A percentile compares a stretch with the other conserved stretches of the same genome.
Evolutionary conservation across 1,140 invertebrate species (phyloP).

Genomic region (Penaeus indicus): DNA sequence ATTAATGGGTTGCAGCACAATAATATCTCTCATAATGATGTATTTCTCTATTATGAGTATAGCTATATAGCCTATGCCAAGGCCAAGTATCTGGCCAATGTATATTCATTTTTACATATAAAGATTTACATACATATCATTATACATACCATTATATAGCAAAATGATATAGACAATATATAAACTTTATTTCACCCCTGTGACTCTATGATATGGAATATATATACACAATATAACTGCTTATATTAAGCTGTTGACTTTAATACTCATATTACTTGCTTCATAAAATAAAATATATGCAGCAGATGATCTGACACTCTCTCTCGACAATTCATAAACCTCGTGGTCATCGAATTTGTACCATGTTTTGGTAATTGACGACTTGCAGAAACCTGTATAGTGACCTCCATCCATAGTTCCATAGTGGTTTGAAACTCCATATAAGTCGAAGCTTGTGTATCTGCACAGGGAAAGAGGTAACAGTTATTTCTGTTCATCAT

Average conservation of each 20-base stretch:
- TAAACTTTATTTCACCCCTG: background rate
- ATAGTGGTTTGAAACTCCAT: slow-evolving; percentile 91
- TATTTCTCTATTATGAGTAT: too few species aligned
- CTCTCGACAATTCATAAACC: slow-evolving; percentile 79
- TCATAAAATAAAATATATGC: slow-evolving; percentile 86
- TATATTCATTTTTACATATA: too few species aligned
- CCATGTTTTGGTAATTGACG: slow-evolving; percentile 78
- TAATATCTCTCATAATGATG: too few species aligned
- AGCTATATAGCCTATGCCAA: too few species aligned
- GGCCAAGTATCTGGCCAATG: too few species aligned
- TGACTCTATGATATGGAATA: background rate
- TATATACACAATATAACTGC: background rate
- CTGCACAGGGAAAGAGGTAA: slow-evolving; percentile 18
- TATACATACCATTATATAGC: background rate
- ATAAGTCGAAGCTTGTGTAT: slow-evolving; percentile 78
- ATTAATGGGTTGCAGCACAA: too few species aligned
- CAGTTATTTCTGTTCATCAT: background rate
- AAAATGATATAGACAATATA: slow-evolving; percentile 19
- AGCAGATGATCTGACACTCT: slow-evolving; percentile 80
- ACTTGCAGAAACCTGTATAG: slow-evolving; percentile 85
- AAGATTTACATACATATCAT: too few species aligned
- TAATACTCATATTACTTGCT: slow-evolving; percentile 40
- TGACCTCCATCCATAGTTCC: slow-evolving; percentile 92
- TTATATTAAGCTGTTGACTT: slow-evolving; percentile 15
- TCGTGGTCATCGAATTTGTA: slow-evolving; percentile 92